Conservation (phyloP, 2,113 vertebrate genomes). For the Apaloderma vittatum region DNA sequence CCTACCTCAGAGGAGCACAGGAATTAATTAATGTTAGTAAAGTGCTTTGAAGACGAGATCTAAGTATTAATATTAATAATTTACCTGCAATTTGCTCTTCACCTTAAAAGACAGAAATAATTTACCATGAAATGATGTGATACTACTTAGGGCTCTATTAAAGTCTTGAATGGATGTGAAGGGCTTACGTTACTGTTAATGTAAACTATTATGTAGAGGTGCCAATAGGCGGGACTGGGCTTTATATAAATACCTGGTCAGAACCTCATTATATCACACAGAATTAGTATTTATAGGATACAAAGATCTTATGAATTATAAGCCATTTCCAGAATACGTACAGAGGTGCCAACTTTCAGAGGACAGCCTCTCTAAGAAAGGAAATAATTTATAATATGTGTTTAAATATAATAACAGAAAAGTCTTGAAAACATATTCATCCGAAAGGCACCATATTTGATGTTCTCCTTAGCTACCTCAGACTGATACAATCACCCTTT, state of each 20-base stretch:
- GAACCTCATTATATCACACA: conserved; percentile 29
- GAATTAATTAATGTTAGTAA: conserved; percentile 73
- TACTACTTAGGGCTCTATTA: conserved; percentile 65
- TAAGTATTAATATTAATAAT: conserved; percentile 75
- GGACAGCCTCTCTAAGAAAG: neutral
- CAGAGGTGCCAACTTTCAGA: neutral
- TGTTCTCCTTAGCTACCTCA: neutral
- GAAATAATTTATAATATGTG: neutral
- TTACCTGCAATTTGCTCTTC: conserved; percentile 73
- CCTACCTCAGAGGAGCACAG: conserved; percentile 36
- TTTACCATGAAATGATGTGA: conserved; percentile 67
- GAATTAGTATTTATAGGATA: conserved; percentile 43
- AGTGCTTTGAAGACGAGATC: conserved; percentile 75
- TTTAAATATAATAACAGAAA: neutral
- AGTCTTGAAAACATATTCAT: neutral
- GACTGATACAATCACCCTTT: neutral
- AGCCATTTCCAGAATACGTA: neutral
- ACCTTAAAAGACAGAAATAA: conserved; percentile 74
- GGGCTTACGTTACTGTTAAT: conserved; percentile 31
- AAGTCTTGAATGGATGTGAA: conserved; percentile 49
- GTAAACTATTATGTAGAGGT: conserved; percentile 31
- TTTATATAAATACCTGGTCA: conserved; percentile 41
- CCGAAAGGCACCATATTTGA: neutral
- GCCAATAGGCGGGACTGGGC: conserved; percentile 7
- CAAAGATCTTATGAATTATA: neutral